Conservation (phyloP, 2,888 invertebrate genomes). For the Andrena camellia region DNA sequence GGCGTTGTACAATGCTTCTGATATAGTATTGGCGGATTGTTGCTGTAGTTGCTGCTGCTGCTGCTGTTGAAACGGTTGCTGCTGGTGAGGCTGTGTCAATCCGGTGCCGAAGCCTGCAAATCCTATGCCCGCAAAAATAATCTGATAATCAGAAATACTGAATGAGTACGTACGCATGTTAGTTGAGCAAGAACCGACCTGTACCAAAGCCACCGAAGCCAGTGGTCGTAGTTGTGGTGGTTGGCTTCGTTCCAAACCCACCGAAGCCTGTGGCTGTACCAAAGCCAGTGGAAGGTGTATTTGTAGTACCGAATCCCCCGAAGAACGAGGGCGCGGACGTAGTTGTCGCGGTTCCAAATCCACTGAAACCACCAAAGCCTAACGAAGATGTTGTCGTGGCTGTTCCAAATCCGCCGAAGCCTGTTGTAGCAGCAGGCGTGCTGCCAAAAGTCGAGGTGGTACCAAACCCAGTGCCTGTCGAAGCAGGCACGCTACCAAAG, state of each 20-base stretch:
- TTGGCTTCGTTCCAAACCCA: slow-evolving; percentile 86
- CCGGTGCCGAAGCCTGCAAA: slow-evolving; percentile 78
- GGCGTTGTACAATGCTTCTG: slow-evolving; percentile 90
- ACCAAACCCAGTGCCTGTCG: slow-evolving; percentile 84
- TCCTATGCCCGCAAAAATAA: slow-evolving; percentile 59
- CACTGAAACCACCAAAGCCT: slow-evolving; percentile 77
- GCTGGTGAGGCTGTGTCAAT: slow-evolving; percentile 75
- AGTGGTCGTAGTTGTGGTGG: slow-evolving; percentile 83
- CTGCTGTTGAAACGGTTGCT: slow-evolving; percentile 69
- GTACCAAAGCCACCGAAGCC: slow-evolving; percentile 85
- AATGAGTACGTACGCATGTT: not conserved
- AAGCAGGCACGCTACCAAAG: slow-evolving; percentile 77
- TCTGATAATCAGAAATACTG: not conserved
- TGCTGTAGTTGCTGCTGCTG: slow-evolving; percentile 85
- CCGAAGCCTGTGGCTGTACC: slow-evolving; percentile 84
- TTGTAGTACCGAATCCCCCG: slow-evolving; percentile 86
- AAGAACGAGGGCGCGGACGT: slow-evolving; percentile 85
- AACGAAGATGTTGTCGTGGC: slow-evolving; percentile 81
- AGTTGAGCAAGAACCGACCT: slow-evolving; percentile 46
- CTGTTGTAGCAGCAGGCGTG: slow-evolving; percentile 77
- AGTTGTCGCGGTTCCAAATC: slow-evolving; percentile 79
- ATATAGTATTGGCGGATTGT: slow-evolving; percentile 87
- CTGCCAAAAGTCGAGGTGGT: slow-evolving; percentile 86
- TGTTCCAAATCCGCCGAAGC: slow-evolving; percentile 76
- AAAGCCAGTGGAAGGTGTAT: slow-evolving; percentile 84